Conservation (phyloP, 2,888 invertebrate species). For the Drosophila macrospina region DNA sequence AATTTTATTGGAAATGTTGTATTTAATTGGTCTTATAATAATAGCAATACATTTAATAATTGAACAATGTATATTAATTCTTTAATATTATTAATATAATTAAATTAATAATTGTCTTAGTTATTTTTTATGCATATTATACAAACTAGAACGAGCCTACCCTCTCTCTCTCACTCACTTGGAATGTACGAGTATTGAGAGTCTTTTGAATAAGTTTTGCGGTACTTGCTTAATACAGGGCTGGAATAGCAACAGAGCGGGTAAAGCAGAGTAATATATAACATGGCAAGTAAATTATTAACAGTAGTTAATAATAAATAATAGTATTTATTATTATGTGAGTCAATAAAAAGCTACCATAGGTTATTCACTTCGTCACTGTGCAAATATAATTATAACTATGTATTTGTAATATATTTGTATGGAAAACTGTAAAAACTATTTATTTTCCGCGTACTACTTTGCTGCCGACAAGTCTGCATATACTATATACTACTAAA, state of each 20-base stretch:
- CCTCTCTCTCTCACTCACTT: neutral
- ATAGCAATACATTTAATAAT: too few relatives aligned
- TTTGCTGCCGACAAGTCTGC: conserved; percentile 7
- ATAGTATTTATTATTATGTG: too few relatives aligned
- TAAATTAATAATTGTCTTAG: conserved; percentile 4
- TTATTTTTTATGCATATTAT: neutral
- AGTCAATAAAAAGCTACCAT: too few relatives aligned
- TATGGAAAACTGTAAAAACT: conserved; percentile 1
- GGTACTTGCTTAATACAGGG: conserved; percentile 1
- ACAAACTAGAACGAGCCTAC: neutral
- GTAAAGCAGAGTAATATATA: neutral
- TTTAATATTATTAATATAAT: too few relatives aligned
- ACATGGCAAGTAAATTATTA: too few relatives aligned
- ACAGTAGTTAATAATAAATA: neutral
- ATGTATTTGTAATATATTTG: conserved; percentile 5
- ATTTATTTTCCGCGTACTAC: conserved; percentile 3
- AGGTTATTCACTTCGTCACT: neutral
- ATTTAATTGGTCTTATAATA: too few relatives aligned
- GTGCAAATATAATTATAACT: neutral
- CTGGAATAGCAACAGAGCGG: neutral
- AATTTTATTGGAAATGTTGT: neutral
- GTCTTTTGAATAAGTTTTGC: neutral
- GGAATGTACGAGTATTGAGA: neutral
- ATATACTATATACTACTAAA: conserved; percentile 5
- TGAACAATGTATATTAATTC: too few relatives aligned